Evolutionary conservation across 2,888 invertebrate species (phyloP).

Genomic region (Poecilus cupreus): DNA sequence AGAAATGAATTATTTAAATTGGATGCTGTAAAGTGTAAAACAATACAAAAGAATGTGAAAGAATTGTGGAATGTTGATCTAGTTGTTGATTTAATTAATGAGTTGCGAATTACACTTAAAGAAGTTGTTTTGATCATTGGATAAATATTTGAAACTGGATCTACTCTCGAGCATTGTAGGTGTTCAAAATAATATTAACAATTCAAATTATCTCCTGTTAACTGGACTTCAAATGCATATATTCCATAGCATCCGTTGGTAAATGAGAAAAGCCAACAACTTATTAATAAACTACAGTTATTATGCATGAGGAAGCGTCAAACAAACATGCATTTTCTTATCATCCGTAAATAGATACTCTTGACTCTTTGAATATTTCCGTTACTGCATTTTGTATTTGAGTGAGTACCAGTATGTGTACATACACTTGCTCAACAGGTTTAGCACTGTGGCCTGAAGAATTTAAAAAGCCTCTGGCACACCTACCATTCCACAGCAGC

Average conservation of each 20-base stretch:
- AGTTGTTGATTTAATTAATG: neutral
- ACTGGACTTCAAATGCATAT: no score
- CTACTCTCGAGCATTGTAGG: no score
- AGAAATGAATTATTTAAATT: constrained; percentile 24
- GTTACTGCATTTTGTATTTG: constrained; percentile 21
- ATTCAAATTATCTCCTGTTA: no score
- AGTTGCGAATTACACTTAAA: no score
- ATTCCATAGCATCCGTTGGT: no score
- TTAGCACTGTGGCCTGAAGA: constrained; percentile 5
- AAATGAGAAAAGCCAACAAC: neutral
- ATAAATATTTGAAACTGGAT: no score
- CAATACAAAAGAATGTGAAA: constrained; percentile 21
- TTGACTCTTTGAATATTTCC: constrained; percentile 39
- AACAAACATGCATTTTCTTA: neutral
- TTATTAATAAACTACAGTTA: constrained; percentile 27
- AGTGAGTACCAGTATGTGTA: neutral
- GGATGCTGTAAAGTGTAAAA: neutral
- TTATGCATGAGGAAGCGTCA: neutral
- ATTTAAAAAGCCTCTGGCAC: constrained; percentile 30
- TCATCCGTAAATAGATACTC: neutral
- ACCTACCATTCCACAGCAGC: neutral
- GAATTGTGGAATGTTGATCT: neutral
- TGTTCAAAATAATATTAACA: no score
- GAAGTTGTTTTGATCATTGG: no score
- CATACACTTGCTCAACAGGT: constrained; percentile 37